Evolutionary conservation across 2,797 vertebrate genomes (phyloP).

Genomic region (Microchirus variegatus): DNA sequence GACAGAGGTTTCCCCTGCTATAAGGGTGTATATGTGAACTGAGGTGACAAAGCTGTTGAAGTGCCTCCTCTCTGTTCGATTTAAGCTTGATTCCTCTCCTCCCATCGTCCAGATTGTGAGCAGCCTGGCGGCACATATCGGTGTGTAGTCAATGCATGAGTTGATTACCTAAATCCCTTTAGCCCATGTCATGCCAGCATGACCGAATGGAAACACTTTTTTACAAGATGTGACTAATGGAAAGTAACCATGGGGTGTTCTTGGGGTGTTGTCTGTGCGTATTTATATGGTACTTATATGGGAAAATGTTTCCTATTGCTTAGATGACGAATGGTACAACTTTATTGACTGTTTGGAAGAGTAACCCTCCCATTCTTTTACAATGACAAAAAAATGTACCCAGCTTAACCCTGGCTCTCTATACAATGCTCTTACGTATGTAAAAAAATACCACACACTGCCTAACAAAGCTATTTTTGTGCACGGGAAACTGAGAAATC

Average conservation of each 20-base stretch:
- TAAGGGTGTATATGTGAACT: slow-evolving; percentile 43
- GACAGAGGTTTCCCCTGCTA: slow-evolving; percentile 37
- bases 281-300: slow-evolving; percentile 38
- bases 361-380: slow-evolving; percentile 23
- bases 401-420: neutral
- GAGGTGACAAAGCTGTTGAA: slow-evolving; percentile 44
- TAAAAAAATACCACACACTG: slow-evolving; percentile 19
- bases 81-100: slow-evolving; percentile 17
- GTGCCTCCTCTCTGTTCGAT: slow-evolving; percentile 13
- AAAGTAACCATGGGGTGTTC: slow-evolving; percentile 53
- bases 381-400: slow-evolving; percentile 23
- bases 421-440: neutral
- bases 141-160: slow-evolving; percentile 16
- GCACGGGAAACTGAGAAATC: slow-evolving; percentile 32
- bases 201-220: slow-evolving; percentile 44
- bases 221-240: slow-evolving; percentile 52
- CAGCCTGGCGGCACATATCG: slow-evolving; percentile 7
- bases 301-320: slow-evolving; percentile 45
- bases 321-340: slow-evolving; percentile 58
- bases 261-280: slow-evolving; percentile 43
- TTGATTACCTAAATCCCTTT: slow-evolving; percentile 33
- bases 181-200: slow-evolving; percentile 11
- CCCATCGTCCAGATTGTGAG: slow-evolving; percentile 17
- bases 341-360: slow-evolving; percentile 39
- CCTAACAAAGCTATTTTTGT: slow-evolving; percentile 19